Conservation (phyloP, 92 coral and sea anemone species). For the Umimayanthus kanabou region DNA sequence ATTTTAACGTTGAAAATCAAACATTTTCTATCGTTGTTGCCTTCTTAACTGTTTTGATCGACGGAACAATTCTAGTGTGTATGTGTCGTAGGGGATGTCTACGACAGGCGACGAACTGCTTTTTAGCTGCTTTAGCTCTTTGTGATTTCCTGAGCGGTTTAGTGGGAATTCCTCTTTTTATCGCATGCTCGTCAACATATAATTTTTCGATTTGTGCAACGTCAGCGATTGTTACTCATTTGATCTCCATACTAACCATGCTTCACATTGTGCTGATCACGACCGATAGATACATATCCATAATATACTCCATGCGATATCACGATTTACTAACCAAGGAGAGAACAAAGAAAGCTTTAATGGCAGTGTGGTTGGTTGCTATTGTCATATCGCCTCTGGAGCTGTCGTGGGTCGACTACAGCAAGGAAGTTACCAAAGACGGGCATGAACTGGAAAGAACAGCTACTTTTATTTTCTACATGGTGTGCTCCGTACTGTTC, state of each 20-base stretch:
- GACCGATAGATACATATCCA: constrained; percentile 20
- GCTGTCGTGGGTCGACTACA: constrained; percentile 13
- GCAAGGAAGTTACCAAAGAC: not conserved
- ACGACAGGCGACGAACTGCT: constrained; percentile 12
- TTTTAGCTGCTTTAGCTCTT: constrained; percentile 16
- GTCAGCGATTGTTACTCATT: constrained; percentile 1
- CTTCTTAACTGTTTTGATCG: constrained; percentile 3
- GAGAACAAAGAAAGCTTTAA: constrained; percentile 5
- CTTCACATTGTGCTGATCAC: constrained; percentile 24
- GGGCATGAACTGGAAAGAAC: not conserved
- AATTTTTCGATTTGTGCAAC: not conserved
- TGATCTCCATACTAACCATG: not conserved
- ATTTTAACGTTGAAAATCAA: not conserved
- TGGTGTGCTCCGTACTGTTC: not conserved
- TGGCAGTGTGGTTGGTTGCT: not conserved
- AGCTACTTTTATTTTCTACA: not conserved
- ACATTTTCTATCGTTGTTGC: not conserved
- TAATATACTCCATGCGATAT: constrained; percentile 26
- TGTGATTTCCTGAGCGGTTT: constrained; percentile 25
- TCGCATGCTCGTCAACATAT: not conserved
- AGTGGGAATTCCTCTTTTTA: constrained; percentile 16
- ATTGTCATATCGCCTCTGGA: not conserved
- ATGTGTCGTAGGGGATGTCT: not conserved
- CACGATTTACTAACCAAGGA: constrained; percentile 16
- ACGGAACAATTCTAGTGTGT: constrained; percentile 9